A percentile compares a stretch with the other conserved stretches of the same genome.
Evolutionary conservation across 2,113 vertebrate species (phyloP).

Genomic region (Tapirus terrestris): DNA sequence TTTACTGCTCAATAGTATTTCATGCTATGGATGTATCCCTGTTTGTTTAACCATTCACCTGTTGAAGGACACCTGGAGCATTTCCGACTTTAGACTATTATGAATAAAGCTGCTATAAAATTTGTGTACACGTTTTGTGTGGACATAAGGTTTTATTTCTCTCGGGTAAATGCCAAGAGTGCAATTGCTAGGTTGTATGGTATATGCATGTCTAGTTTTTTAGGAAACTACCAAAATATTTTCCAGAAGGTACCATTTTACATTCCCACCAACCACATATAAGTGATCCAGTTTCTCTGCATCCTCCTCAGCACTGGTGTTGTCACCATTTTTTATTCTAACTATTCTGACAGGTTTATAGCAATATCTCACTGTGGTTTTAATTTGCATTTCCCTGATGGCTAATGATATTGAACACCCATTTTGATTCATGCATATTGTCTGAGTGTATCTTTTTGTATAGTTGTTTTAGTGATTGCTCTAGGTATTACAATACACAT

Average conservation of each 20-base stretch:
- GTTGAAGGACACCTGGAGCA: not conserved
- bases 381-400: conserved; percentile 17
- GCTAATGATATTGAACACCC: conserved; percentile 3
- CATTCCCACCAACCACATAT: not conserved
- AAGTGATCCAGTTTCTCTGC: not conserved
- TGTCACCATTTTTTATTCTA: not conserved
- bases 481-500: not conserved
- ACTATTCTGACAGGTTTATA: not conserved
- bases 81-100: conserved; percentile 40
- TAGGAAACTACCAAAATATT: not conserved
- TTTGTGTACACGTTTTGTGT: conserved; percentile 9
- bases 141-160: conserved; percentile 8
- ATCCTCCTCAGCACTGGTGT: not conserved
- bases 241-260: not conserved
- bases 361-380: not conserved
- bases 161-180: conserved; percentile 3
- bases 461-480: not conserved
- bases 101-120: conserved; percentile 17
- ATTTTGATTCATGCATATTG: not conserved
- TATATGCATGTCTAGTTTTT: conserved; percentile 17
- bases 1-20: conserved; percentile 6
- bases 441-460: not conserved
- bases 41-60: conserved; percentile 25
- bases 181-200: not conserved
- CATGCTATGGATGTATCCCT: not conserved